phyloP scores from a whole-genome alignment of 53 echinoderm and acorn worm species.

The Holothuria leucospilota region DNA sequence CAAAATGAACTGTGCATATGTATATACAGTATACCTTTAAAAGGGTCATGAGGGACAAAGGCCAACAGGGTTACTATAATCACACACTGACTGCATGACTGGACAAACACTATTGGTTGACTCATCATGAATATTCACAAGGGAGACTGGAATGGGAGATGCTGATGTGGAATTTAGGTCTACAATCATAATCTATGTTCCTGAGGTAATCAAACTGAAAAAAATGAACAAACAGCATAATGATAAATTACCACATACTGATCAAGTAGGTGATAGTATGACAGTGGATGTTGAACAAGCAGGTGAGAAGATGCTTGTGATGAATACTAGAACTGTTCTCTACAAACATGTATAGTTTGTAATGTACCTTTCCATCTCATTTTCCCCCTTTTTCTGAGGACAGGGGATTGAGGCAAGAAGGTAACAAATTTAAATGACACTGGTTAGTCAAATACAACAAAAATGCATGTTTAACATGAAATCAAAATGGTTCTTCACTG shows the following conservation, averaged over 20 bases:
- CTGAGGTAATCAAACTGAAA: slow-evolving; percentile 20
- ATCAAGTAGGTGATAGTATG: slow-evolving; percentile 16
- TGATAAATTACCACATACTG: slow-evolving; percentile 34
- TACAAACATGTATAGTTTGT: too few species aligned
- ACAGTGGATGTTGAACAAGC: too few species aligned
- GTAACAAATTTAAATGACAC: too few species aligned
- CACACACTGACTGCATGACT: slow-evolving; percentile 44
- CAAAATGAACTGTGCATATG: not conserved
- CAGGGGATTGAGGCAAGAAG: too few species aligned
- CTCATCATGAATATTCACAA: slow-evolving; percentile 25
- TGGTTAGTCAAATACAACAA: too few species aligned
- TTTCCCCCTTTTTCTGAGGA: too few species aligned
- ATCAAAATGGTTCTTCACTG: too few species aligned
- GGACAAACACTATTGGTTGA: slow-evolving; percentile 25
- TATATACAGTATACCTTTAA: slow-evolving; percentile 10
- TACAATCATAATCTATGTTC: slow-evolving; percentile 41
- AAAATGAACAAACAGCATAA: slow-evolving; percentile 31
- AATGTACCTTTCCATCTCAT: too few species aligned
- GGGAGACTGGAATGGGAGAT: slow-evolving; percentile 38
- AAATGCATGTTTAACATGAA: too few species aligned
- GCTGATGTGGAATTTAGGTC: slow-evolving; percentile 35
- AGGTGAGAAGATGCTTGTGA: too few species aligned
- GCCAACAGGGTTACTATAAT: slow-evolving; percentile 30
- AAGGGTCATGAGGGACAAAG: slow-evolving; percentile 39
- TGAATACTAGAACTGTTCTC: too few species aligned